Percentiles rank a stretch among this genome's conserved stretches.
phyloP scores from a whole-genome alignment of 2,113 vertebrate species.

The Thinocorus orbignyianus region DNA sequence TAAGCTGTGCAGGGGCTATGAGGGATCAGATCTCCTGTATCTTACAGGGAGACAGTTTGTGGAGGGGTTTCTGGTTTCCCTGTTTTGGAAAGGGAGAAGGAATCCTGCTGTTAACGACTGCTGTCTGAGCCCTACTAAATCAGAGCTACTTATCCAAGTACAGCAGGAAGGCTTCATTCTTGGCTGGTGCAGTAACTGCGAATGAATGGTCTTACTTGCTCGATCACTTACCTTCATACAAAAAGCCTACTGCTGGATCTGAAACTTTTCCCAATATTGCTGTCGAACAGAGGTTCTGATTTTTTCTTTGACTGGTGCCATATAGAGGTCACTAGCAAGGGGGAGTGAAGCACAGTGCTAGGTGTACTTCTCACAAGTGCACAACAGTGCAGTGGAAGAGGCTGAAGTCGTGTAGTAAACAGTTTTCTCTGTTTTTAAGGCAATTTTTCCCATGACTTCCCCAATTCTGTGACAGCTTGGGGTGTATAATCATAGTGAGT shows the following conservation, averaged over 20 bases:
- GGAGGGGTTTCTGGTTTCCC: constrained; percentile 2
- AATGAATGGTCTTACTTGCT: background rate
- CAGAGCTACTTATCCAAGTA: background rate
- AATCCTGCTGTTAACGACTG: background rate
- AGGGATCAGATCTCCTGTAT: background rate
- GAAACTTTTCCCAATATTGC: background rate
- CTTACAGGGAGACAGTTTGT: background rate
- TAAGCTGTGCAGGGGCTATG: background rate
- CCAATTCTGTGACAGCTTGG: background rate
- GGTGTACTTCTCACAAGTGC: background rate
- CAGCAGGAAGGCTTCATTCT: background rate
- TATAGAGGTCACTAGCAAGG: background rate
- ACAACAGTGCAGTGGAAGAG: background rate
- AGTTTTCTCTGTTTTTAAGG: background rate
- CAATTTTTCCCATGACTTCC: background rate
- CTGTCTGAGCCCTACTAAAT: constrained; percentile 30
- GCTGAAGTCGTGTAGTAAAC: background rate
- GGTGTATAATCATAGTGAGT: background rate
- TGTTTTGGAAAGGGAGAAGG: background rate
- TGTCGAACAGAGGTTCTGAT: background rate
- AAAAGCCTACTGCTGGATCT: background rate
- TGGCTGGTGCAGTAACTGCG: background rate
- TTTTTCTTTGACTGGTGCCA: background rate
- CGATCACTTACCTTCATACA: background rate
- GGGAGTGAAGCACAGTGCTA: background rate